Evolutionary conservation across 2,113 vertebrate species (phyloP), one percentile per base, ranked within the genome.

Genomic region (Lepus americanus): DNA sequence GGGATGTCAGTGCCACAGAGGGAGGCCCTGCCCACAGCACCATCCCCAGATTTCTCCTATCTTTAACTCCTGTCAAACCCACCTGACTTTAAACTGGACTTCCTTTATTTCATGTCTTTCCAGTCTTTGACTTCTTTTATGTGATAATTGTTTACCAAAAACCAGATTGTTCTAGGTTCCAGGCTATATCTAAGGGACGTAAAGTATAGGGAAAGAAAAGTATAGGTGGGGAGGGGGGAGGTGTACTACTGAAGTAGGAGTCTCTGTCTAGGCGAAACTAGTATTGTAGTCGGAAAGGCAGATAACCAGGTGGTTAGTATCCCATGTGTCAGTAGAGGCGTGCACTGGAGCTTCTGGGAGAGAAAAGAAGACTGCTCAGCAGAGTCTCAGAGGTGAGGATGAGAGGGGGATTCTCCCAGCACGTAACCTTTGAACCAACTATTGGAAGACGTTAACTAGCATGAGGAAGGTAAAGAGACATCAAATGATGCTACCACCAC

Each of bases 101-200:
- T 63, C 77, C 6, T 59, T 31, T 29, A 33, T 29, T 22, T 31
- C 16, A n/a, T 16, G 25, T n/a, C 14, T 93, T 61, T 5, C 6
- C 5, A 20, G 39, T 59, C 8, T 83, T 78, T 72, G 7, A 72
- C n/a, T 70, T 78, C 20, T 86, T 87, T 77, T n/a, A 63, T 69
- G 91, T 80, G 51, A 81, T 4, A 55, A 16, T 16, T 69, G 10
- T 78, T 84, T 88, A 81, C 87, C 20, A 31, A 25, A 95, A 89
- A 3, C 39, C 9, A 87, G 44, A 49, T 53, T 77, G 13, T 85
- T 36, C 20, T 49, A 78, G 89, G 19, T 10, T 81, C 11, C 25
- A 63, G 13, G 44, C 10, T 81, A 74, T 90, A 17, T 79, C 8
- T 74, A 72, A 33, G 25, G 3, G 16, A 92, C 82, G 59, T 78